Conservation (phyloP, 1,140 invertebrate species). For the Drosophila mojavensis region DNA sequence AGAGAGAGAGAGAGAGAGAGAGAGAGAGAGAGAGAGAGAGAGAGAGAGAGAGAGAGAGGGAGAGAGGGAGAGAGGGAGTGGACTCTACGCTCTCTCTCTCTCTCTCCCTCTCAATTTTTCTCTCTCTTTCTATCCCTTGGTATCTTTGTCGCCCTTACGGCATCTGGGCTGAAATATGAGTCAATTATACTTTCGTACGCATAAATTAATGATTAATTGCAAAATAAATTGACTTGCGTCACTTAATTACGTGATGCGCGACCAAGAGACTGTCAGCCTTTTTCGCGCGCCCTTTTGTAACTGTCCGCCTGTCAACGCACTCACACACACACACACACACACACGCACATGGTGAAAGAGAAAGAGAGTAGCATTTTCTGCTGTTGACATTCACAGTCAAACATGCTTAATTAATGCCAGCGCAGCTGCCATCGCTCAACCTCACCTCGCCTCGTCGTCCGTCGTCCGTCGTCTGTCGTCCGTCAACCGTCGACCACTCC, state of each 20-base stretch:
- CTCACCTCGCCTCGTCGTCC: constrained; percentile 2
- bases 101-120: not conserved
- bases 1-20: not conserved
- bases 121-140: not conserved
- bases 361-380: constrained; percentile 53
- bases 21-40: not conserved
- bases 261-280: constrained; percentile 39
- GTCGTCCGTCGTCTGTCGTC: not conserved
- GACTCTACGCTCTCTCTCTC: not conserved
- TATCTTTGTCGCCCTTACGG: constrained; percentile 8
- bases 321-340: constrained; percentile 31
- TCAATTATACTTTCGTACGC: constrained; percentile 80
- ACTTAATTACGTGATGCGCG: constrained; percentile 69
- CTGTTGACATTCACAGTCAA: constrained; percentile 82
- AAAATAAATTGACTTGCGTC: constrained; percentile 83
- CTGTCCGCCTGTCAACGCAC: constrained; percentile 60
- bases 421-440: constrained; percentile 55
- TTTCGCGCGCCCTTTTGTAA: constrained; percentile 12
- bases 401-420: constrained; percentile 83
- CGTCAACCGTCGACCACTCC: constrained; percentile 15
- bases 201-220: constrained; percentile 84
- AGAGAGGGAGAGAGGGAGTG: not conserved
- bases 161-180: constrained; percentile 71
- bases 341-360: not conserved
- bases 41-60: not conserved